Evolutionary conservation across 2,797 vertebrate genomes (phyloP).

Genomic region (Malurus splendens): DNA sequence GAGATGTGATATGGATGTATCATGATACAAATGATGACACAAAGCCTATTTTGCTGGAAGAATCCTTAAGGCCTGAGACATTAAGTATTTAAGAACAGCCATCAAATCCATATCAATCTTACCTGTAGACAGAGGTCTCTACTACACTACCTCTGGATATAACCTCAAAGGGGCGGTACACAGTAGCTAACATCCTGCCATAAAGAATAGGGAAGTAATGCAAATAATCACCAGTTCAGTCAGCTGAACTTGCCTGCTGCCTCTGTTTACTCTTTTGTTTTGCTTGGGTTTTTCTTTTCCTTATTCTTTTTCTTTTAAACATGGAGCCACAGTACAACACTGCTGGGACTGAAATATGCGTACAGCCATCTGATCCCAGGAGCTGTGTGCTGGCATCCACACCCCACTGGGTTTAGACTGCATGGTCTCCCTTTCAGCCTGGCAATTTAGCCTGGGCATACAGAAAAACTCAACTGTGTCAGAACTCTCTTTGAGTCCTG

Average conservation of each 20-base stretch:
- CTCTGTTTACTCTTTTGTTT: background rate
- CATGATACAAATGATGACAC: background rate
- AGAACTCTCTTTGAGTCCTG: background rate
- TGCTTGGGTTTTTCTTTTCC: accelerated
- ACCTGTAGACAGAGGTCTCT: background rate
- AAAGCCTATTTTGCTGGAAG: background rate
- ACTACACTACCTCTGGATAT: background rate
- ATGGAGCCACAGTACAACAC: background rate
- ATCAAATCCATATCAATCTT: background rate
- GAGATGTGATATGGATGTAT: background rate
- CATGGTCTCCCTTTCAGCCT: background rate
- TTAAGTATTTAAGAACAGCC: background rate
- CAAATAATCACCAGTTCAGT: background rate
- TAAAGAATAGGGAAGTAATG: background rate
- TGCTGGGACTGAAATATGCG: background rate
- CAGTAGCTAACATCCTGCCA: background rate
- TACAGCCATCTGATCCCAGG: background rate
- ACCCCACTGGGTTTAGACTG: background rate
- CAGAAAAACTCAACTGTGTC: background rate
- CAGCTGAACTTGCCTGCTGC: background rate
- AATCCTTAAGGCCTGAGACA: background rate
- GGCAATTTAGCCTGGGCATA: background rate
- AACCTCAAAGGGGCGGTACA: background rate
- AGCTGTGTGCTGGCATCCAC: background rate
- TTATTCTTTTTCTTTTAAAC: background rate